Evolutionary conservation across 2,113 vertebrate genomes (phyloP).

Genomic region (Bufo gargarizans): DNA sequence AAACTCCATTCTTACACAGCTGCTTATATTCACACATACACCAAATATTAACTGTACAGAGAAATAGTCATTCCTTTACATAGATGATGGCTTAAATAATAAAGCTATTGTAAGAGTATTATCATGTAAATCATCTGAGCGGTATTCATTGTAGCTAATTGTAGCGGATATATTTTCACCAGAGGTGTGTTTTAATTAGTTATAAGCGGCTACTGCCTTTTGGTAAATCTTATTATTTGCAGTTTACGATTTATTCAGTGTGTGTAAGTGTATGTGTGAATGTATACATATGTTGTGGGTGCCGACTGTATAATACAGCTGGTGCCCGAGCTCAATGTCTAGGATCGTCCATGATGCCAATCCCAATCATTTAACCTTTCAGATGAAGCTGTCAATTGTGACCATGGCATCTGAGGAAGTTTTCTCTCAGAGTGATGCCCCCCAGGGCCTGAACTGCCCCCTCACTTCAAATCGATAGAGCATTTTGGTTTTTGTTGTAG

Average conservation of each 20-base stretch:
- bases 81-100: neutral
- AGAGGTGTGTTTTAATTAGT: neutral
- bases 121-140: neutral
- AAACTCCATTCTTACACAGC: slow-evolving; percentile 38
- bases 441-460: too few relatives aligned
- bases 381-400: too few relatives aligned
- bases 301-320: neutral
- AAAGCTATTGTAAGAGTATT: neutral
- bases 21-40: slow-evolving; percentile 15
- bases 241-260: neutral
- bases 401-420: too few relatives aligned
- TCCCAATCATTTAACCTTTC: too few relatives aligned
- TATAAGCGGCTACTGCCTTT: neutral
- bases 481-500: too few relatives aligned
- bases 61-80: neutral
- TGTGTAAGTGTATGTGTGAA: neutral
- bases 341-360: too few relatives aligned
- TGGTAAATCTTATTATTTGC: neutral
- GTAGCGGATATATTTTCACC: neutral
- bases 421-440: too few relatives aligned
- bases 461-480: too few relatives aligned
- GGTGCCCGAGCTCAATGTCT: too few relatives aligned
- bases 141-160: neutral
- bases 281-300: neutral
- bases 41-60: slow-evolving; percentile 6